Evolutionary conservation across 53 echinoderm and acorn worm species (phyloP), one percentile per base, ranked within the genome.

Genomic region (Glandiceps talaboti): DNA sequence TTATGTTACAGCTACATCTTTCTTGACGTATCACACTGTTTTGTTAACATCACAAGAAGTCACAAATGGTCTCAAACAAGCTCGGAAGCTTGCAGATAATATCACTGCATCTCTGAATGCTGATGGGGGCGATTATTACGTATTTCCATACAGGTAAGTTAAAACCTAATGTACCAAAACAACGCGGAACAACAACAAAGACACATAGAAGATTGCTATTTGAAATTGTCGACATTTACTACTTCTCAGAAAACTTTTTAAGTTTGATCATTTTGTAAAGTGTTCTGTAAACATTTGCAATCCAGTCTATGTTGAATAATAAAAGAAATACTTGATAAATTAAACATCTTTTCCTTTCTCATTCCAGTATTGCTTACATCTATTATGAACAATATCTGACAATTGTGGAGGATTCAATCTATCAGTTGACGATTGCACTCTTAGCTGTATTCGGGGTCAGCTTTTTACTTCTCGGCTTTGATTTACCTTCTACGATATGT

Each of bases 341-440:
- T n/a, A n/a, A n/a, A n/a, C 64, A 20, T 20, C 6, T 45, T 45
- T 45, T 12, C 20, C 6, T 45, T 78, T 83, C 76, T n/a, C 32
- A 25, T 77, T 80, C 6, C 83, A 99, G 99, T 81, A 79, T 99
- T 73, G 89, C 91, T 74, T 99, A 99, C 45, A 92, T 99, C 27
- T 99, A 88, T 83, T 99, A 99, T 80, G 99, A 99, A 81, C 99
- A 99, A 74, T 99, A 94, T 79, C 79, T 99, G 27, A 91, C 89
- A 25, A 79, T 99, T 31, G 94, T 94, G 0, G 84, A 94, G 25
- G 91, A 87, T 32, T 88, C 94, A 1, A 30, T 89, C 1, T 75
- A 89, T 74, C 87, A 89, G 27, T 78, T 99, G 31, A 29, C 79
- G 1, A 86, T 94, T 26, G 94, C 91, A 14, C 32, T 99, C 73